A percentile compares a stretch with the other conserved stretches of the same genome.
Conservation (phyloP, 2,888 invertebrate genomes). For the Galerucella nymphaeae region DNA sequence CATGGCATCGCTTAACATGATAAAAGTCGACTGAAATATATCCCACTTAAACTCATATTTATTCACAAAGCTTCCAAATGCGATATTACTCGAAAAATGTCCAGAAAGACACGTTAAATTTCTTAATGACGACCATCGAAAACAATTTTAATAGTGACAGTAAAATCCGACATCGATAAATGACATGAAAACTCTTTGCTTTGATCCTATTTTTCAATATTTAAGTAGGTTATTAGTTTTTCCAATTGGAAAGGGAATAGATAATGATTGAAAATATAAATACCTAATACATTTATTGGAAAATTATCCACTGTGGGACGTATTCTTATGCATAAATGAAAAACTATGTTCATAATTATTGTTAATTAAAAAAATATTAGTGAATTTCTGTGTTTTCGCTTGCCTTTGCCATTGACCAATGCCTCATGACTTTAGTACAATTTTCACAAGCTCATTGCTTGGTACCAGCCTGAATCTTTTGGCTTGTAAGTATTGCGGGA, state of each 20-base stretch:
- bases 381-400: not conserved
- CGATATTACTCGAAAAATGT: constrained; percentile 3
- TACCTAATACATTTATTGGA: constrained; percentile 37
- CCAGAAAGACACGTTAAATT: constrained; percentile 9
- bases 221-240: constrained; percentile 35
- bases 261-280: constrained; percentile 39
- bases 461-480: no score
- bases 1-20: not conserved
- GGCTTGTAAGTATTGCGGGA: no score
- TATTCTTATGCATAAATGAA: not conserved
- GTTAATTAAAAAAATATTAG: not conserved
- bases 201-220: constrained; percentile 40
- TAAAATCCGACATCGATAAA: constrained; percentile 11
- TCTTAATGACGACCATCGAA: not conserved
- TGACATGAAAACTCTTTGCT: constrained; percentile 29
- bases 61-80: constrained; percentile 10
- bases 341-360: not conserved
- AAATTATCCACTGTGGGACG: not conserved
- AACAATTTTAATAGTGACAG: constrained; percentile 10
- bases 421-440: no score
- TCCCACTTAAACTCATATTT: constrained; percentile 3
- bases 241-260: constrained; percentile 40
- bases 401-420: no score
- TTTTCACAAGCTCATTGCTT: no score
- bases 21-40: not conserved